phyloP scores from a whole-genome alignment of 1,140 invertebrate species.

The Calephelis virginiensis region DNA sequence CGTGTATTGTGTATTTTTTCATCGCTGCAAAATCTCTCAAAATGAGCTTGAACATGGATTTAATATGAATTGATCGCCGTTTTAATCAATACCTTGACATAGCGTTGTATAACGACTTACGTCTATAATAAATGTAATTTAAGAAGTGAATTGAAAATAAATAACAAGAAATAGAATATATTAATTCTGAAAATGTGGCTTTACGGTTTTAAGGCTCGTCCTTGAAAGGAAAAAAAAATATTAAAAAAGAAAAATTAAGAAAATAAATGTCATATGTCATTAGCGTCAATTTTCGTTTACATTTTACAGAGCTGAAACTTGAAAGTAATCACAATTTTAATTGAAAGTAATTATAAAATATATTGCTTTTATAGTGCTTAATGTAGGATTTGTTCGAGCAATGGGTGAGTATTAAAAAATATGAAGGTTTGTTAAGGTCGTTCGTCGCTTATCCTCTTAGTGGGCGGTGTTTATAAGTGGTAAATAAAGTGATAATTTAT shows the following conservation, averaged over 20 bases:
- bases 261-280: conserved; percentile 25
- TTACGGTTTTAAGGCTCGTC: no score
- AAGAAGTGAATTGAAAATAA: no score
- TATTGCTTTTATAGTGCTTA: background rate
- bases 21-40: no score
- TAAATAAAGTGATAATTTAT: background rate
- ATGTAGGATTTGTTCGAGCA: conserved; percentile 29
- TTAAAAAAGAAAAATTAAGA: background rate
- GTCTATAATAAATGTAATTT: no score
- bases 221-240: background rate
- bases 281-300: conserved; percentile 41
- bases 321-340: conserved; percentile 15
- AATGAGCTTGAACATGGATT: no score
- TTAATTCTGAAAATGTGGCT: no score
- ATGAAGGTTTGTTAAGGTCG: conserved; percentile 9
- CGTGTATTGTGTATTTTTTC: no score
- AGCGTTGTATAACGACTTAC: no score
- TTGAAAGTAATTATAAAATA: conserved; percentile 14
- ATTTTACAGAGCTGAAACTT: conserved; percentile 24
- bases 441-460: conserved; percentile 37
- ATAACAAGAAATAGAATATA: no score
- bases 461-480: conserved; percentile 59
- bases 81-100: no score
- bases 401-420: conserved; percentile 58
- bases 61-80: no score